Percentiles rank a stretch among this genome's conserved stretches.
phyloP scores from a whole-genome alignment of 2,888 invertebrate species.

The Hedya salicella region DNA sequence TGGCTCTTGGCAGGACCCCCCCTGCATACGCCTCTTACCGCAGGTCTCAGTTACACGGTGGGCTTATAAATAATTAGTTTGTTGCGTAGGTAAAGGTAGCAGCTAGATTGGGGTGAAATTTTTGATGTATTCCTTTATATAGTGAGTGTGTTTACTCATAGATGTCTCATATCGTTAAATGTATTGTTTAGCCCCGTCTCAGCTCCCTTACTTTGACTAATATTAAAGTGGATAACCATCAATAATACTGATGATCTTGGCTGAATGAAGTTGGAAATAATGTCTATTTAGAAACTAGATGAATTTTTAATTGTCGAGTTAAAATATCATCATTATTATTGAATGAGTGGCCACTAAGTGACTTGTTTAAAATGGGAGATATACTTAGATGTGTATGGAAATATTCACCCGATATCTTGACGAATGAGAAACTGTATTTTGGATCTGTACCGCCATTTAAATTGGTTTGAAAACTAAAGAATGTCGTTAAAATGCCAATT shows the following conservation, averaged over 20 bases:
- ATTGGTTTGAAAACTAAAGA: conserved; percentile 13
- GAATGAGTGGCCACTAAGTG: conserved; percentile 3
- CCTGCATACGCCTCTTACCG: too few species aligned
- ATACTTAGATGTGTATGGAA: conserved; percentile 14
- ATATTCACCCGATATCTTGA: conserved; percentile 12
- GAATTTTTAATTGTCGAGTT: background rate
- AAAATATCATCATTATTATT: conserved; percentile 18
- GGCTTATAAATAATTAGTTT: background rate
- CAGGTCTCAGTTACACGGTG: too few species aligned
- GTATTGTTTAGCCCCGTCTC: conserved; percentile 59
- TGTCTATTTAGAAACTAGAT: conserved; percentile 1
- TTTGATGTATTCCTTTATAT: conserved; percentile 67
- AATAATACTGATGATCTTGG: conserved; percentile 11
- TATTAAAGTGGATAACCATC: background rate
- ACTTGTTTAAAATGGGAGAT: conserved; percentile 31
- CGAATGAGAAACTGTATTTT: conserved; percentile 3
- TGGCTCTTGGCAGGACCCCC: too few species aligned
- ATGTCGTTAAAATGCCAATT: background rate
- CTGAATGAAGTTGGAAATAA: background rate
- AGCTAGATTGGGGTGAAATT: conserved; percentile 57
- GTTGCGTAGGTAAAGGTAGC: conserved; percentile 45
- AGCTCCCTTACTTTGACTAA: conserved; percentile 55
- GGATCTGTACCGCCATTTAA: background rate
- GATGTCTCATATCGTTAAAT: conserved; percentile 45
- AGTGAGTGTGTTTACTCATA: conserved; percentile 48